Base-by-base conservation (phyloP, 2,888 invertebrate species). In the Tetramorium bicarinatum region DNA sequence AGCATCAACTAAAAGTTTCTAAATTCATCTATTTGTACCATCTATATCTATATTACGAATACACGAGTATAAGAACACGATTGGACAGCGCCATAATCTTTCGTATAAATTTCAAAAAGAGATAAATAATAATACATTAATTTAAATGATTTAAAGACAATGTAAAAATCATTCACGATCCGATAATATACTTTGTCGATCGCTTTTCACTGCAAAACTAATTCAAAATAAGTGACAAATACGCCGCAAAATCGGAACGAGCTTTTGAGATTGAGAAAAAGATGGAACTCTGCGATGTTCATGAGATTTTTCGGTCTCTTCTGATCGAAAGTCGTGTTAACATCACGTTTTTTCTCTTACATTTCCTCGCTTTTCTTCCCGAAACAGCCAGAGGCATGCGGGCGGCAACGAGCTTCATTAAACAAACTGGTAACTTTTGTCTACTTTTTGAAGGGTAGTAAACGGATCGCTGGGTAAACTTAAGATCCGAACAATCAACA, bases 311-410 rank as follows among this genome's bases (percentile, higher is more conserved):
- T 41, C 52, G 49, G 75, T 76, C 59, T 62, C 56, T 76, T 75
- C 59, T 71, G 47, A 54, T 34, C 25, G 56, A 71, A 72, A 81
- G 76, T 72, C 61, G 62, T 66, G 72, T 85, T 81, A 81, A 81
- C 71, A 56, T 38, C 71, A 18, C 18, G 7, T 29, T 59, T 56
- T 21, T 47, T 38, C 15, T 56, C 54, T 18, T 2, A 21, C n/a
- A 6, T 54, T 69, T 72, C 18, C 41, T 62, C 49, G n/a, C 13
- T 29, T 15, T 15, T 34, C 21, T 25, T 25, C n/a, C 41, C 56
- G 47, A 64, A 52, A 76, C 66, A 52, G 34, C 66, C 49, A 71
- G 52, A 62, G 34, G 52, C 54, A 18, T 52, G 25, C 25, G 29
- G 54, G 9, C 18, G 47, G 75, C 29, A 49, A 62, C 3, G 18